Evolutionary conservation across 2,113 vertebrate genomes (phyloP).

Genomic region (Athene noctua): DNA sequence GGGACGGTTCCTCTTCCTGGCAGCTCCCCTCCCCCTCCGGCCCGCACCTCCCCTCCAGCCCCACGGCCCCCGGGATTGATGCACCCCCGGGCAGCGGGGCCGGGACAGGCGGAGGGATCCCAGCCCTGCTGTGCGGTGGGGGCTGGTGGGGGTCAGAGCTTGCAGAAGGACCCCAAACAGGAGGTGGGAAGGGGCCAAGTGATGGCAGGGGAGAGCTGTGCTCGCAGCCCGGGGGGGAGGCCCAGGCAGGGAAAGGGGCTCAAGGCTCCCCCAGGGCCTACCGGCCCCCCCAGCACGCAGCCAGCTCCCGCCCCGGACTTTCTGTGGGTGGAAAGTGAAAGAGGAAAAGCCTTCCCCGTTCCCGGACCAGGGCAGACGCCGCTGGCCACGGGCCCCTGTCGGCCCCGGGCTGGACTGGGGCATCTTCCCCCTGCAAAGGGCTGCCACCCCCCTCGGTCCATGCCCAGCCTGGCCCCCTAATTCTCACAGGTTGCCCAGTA

Average conservation of each 20-base stretch:
- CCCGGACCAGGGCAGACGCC: background rate
- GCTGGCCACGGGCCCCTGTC: background rate
- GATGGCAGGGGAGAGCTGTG: background rate
- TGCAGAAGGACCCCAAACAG: background rate
- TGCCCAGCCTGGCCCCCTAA: background rate
- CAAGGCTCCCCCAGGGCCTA: background rate
- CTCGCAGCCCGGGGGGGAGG: background rate
- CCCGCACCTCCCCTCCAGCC: background rate
- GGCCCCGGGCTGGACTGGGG: background rate
- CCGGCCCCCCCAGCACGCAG: background rate
- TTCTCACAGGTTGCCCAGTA: background rate
- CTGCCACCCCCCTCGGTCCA: background rate
- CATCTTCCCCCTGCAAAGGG: background rate
- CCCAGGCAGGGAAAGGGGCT: background rate
- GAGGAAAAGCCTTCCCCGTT: slow-evolving; percentile 49
- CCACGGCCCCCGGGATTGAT: accelerated
- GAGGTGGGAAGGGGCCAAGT: background rate
- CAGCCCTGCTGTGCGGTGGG: accelerated
- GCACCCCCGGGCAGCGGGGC: accelerated
- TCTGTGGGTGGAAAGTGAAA: slow-evolving; percentile 7
- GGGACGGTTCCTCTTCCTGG: background rate
- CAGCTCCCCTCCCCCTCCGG: background rate
- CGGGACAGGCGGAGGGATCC: background rate
- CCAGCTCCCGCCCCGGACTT: slow-evolving; percentile 2
- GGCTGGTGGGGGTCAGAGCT: background rate